Conservation (phyloP, 2,797 vertebrate species). For the Takifugu ocellatus region DNA sequence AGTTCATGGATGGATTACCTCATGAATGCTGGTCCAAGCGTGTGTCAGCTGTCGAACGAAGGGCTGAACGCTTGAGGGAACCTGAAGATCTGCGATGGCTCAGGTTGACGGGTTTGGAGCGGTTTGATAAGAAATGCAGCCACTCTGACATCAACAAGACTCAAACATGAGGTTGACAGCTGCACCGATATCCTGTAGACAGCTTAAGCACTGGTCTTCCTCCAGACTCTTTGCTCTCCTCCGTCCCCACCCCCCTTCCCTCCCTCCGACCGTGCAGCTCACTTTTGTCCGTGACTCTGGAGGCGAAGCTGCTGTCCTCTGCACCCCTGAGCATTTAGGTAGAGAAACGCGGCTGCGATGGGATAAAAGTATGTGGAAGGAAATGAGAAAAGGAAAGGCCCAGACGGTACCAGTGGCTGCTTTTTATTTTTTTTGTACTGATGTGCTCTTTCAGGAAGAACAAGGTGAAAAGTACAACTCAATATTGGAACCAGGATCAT, state of each 20-base stretch:
- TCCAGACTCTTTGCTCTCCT: slow-evolving; percentile 8
- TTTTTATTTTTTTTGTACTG: slow-evolving; percentile 15
- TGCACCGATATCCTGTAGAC: not conserved
- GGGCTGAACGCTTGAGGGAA: no score
- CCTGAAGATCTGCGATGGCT: no score
- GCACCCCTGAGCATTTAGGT: slow-evolving; percentile 28
- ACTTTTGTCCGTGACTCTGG: slow-evolving; percentile 34
- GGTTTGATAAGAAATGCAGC: slow-evolving; percentile 6
- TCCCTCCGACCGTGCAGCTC: slow-evolving; percentile 14
- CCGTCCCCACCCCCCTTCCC: not conserved
- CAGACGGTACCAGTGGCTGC: slow-evolving; percentile 28
- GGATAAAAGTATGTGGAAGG: slow-evolving; percentile 54
- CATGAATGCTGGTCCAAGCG: no score
- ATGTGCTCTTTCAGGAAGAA: slow-evolving; percentile 32
- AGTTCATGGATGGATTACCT: no score
- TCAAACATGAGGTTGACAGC: not conserved
- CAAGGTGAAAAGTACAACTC: slow-evolving; percentile 30
- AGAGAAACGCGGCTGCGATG: slow-evolving; percentile 17
- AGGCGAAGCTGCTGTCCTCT: slow-evolving; percentile 26
- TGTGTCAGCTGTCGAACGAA: no score
- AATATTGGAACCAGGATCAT: not conserved
- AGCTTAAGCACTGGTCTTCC: slow-evolving; percentile 1
- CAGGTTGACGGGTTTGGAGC: no score
- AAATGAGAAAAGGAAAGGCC: slow-evolving; percentile 58
- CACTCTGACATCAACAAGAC: not conserved